Evolutionary conservation across 2,797 vertebrate species (phyloP), one percentile per base, ranked within the genome.

Genomic region (Chloroceryle amazona): DNA sequence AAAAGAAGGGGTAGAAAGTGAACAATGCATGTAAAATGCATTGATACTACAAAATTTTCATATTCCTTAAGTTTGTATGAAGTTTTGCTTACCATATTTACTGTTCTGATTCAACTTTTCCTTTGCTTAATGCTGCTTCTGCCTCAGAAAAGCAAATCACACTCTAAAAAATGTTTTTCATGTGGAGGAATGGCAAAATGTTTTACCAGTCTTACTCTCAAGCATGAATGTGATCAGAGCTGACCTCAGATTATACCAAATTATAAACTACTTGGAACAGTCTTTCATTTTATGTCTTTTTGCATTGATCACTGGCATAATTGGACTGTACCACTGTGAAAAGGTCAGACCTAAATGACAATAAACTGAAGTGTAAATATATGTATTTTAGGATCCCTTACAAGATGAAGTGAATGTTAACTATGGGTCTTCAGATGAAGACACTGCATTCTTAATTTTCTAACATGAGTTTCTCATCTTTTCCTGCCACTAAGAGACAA

Each of bases 321-420:
- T 0, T 42, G 6, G 29, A 23, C 15, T 26, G 10, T 9, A n/a
- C 8, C 12, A 51, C 11, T 9, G 5, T 29, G 28, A 58, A 3
- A 84, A 54, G 3, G 20, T 72, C 33, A 90, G 78, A 68, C 10
- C 9, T 44, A 61, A 51, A 73, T 20, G 4, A 54, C 29, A 80
- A 66, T 23, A 68, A 60, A 66, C 0, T 8, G 66, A 70, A 83
- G 39, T 13, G 5, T 39, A 81, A 84, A 80, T 1, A 37, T 13
- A 70, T 8, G 6, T 4, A 41, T 54, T 73, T 94, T 65, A 87
- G 81, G n/a, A 54, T 10, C 2, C 37, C 14, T 49, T 71, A 54
- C 2, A 63, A 42, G 10, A 41, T 8, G 2, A 79, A 72, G 33
- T 9, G 31, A 80, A 16, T 19, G 37, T 49, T 49, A 67, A 28